Base-by-base conservation (phyloP, 2,797 vertebrate species). In the Peromyscus aztecus region DNA sequence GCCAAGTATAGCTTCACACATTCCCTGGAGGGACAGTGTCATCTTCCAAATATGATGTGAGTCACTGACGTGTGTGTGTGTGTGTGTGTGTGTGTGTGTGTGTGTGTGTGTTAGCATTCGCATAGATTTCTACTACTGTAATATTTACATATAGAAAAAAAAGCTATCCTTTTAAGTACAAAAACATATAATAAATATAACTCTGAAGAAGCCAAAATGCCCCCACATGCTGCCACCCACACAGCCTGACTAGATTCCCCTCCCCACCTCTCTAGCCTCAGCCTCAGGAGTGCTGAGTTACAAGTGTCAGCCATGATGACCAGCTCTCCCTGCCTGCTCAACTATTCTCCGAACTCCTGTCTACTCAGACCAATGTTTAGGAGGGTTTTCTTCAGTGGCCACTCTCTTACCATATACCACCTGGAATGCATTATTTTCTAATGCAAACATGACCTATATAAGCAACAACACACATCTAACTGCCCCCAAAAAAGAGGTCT, bases 71-170 rank as follows among this genome's bases (percentile, higher is more conserved):
- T 29, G 7, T 91, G 4, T 89, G 71, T 65, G 40, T 80, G 52
- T 46, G 43, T 46, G 43, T 46, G 43, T 46, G 43, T 46, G 43
- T 46, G 6, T 46, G 43, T 46, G 43, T 46, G 43, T 65, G 40
- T 80, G 52, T 55, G 49, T 49, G 1, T 46, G 23, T 46, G 6
- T 31, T 40, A 69, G n/a, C 40, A 11, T 5, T 21, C 16, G 11
- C 19, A 49, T 4, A 76, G 57, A 11, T 63, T 88, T 94, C 69
- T 78, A 59, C 52, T 24, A 43, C 37, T 84, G 21, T 82, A 67
- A 59, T 87, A 76, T n/a, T 91, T 55, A 40, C 57, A 69, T 73
- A n/a, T 0, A 78, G 63, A 89, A 71, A 95, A 52, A 93, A 95
- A 78, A 24, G 24, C 23, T 95, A 65, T 52, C 82, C 59, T 86